Percentiles rank a stretch among this genome's conserved stretches.
Evolutionary conservation across 2,888 invertebrate species (phyloP).

Genomic region (Ornithoptera alexandrae): DNA sequence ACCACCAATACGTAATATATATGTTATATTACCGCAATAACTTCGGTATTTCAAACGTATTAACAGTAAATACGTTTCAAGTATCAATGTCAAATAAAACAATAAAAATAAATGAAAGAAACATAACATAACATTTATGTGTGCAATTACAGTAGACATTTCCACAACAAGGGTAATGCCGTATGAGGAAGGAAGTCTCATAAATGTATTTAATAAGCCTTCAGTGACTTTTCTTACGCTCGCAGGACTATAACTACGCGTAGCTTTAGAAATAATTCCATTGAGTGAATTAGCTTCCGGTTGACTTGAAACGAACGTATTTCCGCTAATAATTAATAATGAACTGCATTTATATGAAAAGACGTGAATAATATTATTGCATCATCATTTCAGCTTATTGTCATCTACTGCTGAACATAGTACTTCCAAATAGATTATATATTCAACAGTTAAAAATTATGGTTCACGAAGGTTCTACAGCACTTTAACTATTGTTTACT

Average conservation of each 20-base stretch:
- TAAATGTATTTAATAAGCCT: constrained; percentile 22
- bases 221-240: constrained; percentile 11
- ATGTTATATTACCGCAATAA: not conserved
- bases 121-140: constrained; percentile 8
- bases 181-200: constrained; percentile 24
- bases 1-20: too few relatives aligned
- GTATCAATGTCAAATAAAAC: not conserved
- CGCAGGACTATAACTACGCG: not conserved
- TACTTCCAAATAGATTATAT: too few relatives aligned
- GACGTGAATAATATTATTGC: not conserved
- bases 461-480: too few relatives aligned
- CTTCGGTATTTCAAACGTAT: not conserved
- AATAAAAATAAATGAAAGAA: not conserved
- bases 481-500: too few relatives aligned
- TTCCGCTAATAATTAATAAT: not conserved
- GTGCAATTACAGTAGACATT: constrained; percentile 8
- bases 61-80: not conserved
- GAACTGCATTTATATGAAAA: not conserved
- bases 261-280: constrained; percentile 11
- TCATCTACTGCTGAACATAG: too few relatives aligned
- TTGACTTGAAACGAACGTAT: constrained; percentile 1
- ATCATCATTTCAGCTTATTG: too few relatives aligned
- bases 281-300: constrained; percentile 9
- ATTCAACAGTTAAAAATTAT: too few relatives aligned
- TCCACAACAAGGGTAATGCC: constrained; percentile 23